Conservation (phyloP, 2,888 invertebrate genomes). For the Euclidia mi region DNA sequence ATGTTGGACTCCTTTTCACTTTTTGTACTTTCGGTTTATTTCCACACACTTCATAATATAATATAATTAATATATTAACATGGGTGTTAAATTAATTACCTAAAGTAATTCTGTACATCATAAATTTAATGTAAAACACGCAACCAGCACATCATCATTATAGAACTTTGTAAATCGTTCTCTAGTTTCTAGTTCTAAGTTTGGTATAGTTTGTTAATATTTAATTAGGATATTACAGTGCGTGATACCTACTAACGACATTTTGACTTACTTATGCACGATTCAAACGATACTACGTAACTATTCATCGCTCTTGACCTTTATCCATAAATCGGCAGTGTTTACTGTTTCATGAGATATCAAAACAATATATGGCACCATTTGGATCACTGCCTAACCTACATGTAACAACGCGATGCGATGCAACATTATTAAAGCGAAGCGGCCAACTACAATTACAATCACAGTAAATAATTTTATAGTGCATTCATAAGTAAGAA, state of each 20-base stretch:
- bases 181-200: not conserved
- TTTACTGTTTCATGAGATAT: not conserved
- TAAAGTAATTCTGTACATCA: no score
- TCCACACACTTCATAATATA: no score
- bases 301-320: slow-evolving; percentile 9
- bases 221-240: not conserved
- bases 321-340: not conserved
- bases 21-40: no score
- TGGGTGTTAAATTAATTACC: no score
- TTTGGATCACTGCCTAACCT: slow-evolving; percentile 12
- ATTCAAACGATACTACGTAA: not conserved
- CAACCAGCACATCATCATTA: not conserved
- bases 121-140: not conserved
- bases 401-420: slow-evolving; percentile 5
- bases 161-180: not conserved
- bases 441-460: not conserved
- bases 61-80: no score
- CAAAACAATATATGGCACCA: slow-evolving; percentile 14
- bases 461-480: not conserved
- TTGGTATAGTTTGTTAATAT: not conserved
- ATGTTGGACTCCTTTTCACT: slow-evolving; percentile 21
- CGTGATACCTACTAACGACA: not conserved
- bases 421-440: not conserved
- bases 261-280: not conserved
- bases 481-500: no score